phyloP scores from a whole-genome alignment of 2,113 vertebrate species.

The Sylvia atricapilla region DNA sequence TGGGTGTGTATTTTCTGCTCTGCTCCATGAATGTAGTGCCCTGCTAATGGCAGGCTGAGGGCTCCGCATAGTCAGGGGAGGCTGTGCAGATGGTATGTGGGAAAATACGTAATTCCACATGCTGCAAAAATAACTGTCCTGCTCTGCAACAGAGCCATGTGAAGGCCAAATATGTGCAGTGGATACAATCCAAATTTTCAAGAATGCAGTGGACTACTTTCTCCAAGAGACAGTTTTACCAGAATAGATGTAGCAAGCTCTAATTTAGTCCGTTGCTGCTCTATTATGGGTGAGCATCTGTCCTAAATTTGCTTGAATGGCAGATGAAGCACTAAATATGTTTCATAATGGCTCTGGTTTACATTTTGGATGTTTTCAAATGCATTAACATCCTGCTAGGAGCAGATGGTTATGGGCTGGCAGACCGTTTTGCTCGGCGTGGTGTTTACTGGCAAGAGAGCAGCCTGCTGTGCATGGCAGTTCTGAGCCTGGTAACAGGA shows the following conservation, averaged over 20 bases:
- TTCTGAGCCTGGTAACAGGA: neutral
- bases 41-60: neutral
- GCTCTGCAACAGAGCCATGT: neutral
- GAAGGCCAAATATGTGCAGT: slow-evolving; percentile 17
- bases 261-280: slow-evolving; percentile 14
- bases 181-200: neutral
- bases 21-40: neutral
- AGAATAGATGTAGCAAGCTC: neutral
- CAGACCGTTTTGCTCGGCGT: neutral
- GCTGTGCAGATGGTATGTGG: neutral
- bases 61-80: neutral
- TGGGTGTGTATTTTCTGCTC: neutral
- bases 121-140: slow-evolving; percentile 45
- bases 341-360: slow-evolving; percentile 38
- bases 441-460: neutral
- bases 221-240: neutral
- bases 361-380: slow-evolving; percentile 19
- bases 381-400: slow-evolving; percentile 17
- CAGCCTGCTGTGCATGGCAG: neutral
- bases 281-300: slow-evolving; percentile 49
- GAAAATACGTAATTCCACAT: neutral
- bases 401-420: slow-evolving; percentile 54
- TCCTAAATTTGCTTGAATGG: slow-evolving; percentile 48
- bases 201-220: neutral
- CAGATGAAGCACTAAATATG: slow-evolving; percentile 44